Conservation (phyloP, 2,797 vertebrate species). For the Typhlichthys eigenmanni region DNA sequence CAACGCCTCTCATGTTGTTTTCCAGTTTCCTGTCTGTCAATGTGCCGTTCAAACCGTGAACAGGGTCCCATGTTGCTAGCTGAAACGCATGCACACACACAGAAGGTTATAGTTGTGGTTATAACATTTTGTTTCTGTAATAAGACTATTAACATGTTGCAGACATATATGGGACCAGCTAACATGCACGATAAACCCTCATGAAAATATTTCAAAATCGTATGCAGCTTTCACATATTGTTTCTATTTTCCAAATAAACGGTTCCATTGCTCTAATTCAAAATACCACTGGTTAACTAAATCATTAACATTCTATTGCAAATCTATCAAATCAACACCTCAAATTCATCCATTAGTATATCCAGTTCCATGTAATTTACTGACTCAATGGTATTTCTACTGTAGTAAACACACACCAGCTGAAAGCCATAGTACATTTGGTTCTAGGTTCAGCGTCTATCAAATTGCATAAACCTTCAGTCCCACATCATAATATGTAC, state of each 20-base stretch:
- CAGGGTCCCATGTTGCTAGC: constrained; percentile 96
- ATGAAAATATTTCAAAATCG: too few species aligned
- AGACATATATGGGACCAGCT: too few species aligned
- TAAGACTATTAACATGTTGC: too few species aligned
- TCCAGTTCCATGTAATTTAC: neutral
- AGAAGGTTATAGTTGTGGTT: neutral
- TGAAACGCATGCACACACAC: constrained; percentile 64
- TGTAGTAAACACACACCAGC: neutral
- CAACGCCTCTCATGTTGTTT: constrained; percentile 97
- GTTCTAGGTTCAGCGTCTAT: constrained; percentile 31
- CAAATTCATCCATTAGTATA: neutral
- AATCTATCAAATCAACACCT: too few species aligned
- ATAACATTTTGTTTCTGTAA: too few species aligned
- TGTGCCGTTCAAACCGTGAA: constrained; percentile 93
- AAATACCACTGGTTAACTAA: too few species aligned
- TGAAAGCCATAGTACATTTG: constrained; percentile 18
- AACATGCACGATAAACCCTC: too few species aligned
- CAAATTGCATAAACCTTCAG: constrained; percentile 48
- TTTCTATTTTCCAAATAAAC: too few species aligned
- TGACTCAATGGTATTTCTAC: too few species aligned
- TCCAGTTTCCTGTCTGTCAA: constrained; percentile 95
- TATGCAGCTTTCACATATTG: too few species aligned
- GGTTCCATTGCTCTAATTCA: too few species aligned
- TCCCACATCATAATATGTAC: constrained; percentile 33
- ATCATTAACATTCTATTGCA: too few species aligned